Evolutionary conservation across 2,888 invertebrate genomes (phyloP), one percentile per base, ranked within the genome.

Genomic region (Tineola bisselliella): DNA sequence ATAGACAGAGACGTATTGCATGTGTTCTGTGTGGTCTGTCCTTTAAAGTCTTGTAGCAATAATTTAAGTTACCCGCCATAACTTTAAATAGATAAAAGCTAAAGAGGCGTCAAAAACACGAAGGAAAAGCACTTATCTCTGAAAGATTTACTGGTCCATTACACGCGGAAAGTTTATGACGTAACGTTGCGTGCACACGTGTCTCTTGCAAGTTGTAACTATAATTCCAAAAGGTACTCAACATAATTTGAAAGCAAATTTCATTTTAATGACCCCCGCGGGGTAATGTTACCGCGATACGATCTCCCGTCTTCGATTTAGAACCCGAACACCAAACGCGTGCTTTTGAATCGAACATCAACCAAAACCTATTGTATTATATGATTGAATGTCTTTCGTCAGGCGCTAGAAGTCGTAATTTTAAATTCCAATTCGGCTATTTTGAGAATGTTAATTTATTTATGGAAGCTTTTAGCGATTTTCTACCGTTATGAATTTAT

Each of bases 251-350:
- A 73, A 76, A 75, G 79, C 79, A 83, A 83, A 84, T 84, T 81
- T 82, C 77, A 82, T 81, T 84, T 82, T 83, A 81, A 83, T 81
- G 83, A 80, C 79, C 76, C 67, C 58, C 58, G 19, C n/a, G 30
- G 33, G 58, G 58, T 17, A 56, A 30, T 19, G 65, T 65, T 69
- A 70, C 69, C 68, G 65, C 64, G 78, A 79, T 81, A 74, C 65
- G 67, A 79, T 81, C 81, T 73, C 67, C 67, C 62, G 62, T 65
- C 72, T 70, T 74, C 76, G 74, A 78, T 79, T 79, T 75, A 73
- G 71, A 69, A 8, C 56, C 56, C 11, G n/a, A 17, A 48, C 17
- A 18, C 15, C 6, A 48, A 17, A 48, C 18, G 48, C 18, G 48
- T 48, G 19, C n/a, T 17, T 58, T 58, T 33, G 58, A 30, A 58